Evolutionary conservation across 2,888 invertebrate species (phyloP).

Genomic region (Chelonus formosanus): DNA sequence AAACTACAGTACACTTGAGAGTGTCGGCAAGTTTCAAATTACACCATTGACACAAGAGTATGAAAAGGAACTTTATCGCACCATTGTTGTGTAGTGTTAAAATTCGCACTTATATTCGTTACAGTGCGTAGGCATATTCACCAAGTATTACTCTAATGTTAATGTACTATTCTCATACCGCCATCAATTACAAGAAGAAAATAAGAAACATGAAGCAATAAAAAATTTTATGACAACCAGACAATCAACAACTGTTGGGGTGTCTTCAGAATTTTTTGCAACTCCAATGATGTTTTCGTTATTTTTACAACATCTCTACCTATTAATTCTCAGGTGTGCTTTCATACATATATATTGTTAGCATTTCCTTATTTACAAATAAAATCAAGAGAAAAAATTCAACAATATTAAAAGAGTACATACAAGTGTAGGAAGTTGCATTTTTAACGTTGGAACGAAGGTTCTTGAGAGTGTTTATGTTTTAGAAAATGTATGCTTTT

Average conservation of each 20-base stretch:
- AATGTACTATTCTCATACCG: conserved; percentile 39
- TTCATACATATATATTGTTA: not conserved
- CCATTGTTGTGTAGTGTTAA: conserved; percentile 23
- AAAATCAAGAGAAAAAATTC: no score
- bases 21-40: conserved; percentile 28
- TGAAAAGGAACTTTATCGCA: conserved; percentile 4
- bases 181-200: conserved; percentile 5
- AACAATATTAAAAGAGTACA: no score
- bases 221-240: no score
- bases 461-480: no score
- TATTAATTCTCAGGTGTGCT: conserved; percentile 10
- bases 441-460: no score
- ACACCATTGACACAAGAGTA: conserved; percentile 22
- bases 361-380: no score
- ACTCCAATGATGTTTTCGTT: not conserved
- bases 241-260: not conserved
- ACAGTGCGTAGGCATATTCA: conserved; percentile 13
- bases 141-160: conserved; percentile 14
- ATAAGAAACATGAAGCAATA: conserved; percentile 11
- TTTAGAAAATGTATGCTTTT: no score
- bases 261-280: conserved; percentile 14
- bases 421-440: no score
- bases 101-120: conserved; percentile 24
- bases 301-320: conserved; percentile 5
- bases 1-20: conserved; percentile 1